Percentiles rank a stretch among this genome's conserved stretches.
These are phyloP conservation scores for Pteropus rufus DNA, from an alignment of 2,797 vertebrate genomes.

Conservation along the genomic window DNA sequence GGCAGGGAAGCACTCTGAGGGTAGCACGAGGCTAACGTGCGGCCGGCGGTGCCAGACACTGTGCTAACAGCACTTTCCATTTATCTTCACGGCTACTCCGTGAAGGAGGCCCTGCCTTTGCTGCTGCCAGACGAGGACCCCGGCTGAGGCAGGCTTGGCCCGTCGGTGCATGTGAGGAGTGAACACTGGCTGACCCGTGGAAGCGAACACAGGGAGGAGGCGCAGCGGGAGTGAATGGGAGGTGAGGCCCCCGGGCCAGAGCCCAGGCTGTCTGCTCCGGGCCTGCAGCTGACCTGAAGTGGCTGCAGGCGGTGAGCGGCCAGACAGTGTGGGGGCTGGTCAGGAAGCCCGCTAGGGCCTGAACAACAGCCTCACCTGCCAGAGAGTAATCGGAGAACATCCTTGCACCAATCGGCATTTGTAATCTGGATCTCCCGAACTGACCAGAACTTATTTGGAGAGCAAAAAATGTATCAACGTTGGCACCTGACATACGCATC, in stretches of 20 bases:
- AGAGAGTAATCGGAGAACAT: not conserved
- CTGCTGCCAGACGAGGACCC: not conserved
- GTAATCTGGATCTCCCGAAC: not conserved
- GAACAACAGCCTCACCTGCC: not conserved
- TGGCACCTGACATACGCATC: not conserved
- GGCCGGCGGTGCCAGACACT: rapidly evolving
- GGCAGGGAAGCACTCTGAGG: rapidly evolving
- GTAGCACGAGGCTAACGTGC: not conserved
- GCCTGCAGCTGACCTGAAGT: not conserved
- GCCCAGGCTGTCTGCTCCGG: rapidly evolving
- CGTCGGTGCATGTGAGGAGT: rapidly evolving
- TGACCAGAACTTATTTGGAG: not conserved
- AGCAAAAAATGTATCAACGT: not conserved
- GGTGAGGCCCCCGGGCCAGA: rapidly evolving
- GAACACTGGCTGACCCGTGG: rapidly evolving
- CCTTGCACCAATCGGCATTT: not conserved
- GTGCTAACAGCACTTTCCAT: rapidly evolving
- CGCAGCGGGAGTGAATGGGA: not conserved
- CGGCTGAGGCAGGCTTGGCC: not conserved
- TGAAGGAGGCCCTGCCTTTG: rapidly evolving
- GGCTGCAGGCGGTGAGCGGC: not conserved
- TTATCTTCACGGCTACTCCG: rapidly evolving
- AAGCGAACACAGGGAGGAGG: not conserved
- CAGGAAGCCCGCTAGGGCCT: not conserved
- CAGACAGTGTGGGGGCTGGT: rapidly evolving